Base-by-base conservation (phyloP, 2,797 vertebrate species). In the Mareca penelope region DNA sequence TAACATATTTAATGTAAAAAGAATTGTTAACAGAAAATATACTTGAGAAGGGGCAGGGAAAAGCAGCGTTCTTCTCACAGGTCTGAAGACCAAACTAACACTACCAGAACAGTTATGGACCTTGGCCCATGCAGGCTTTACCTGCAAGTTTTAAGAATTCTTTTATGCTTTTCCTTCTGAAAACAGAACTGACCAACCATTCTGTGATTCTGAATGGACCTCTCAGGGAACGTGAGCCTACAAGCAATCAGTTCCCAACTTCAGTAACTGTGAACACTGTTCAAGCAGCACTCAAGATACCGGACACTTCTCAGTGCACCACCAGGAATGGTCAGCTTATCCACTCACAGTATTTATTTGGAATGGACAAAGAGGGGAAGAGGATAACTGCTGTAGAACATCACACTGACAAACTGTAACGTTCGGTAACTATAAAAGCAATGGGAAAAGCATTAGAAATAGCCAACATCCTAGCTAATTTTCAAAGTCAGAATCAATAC, bases 231-330 rank as follows among this genome's bases (percentile, higher is more conserved):
- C 8, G 7, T 6, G 48, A 63, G 4, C 7, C 64, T 55, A 55
- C 21, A 40, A 72, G 75, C 14, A 63, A 78, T 55, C 37, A 59
- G 13, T 44, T 60, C 29, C 69, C 42, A 40, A 31, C 88, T 95
- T 23, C 79, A 42, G 15, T 50, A 82, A 59, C 24, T 33, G 21
- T 8, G 10, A 83, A 85, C 60, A 6, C 40, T 40, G 40, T 40
- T 40, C 40, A 40, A 89, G 15, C 46, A 44, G 15, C 17, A 81
- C 52, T 84, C 88, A 94, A 95, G 80, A 76, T 69, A 94, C 73
- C 18, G 64, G 39, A 48, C 2, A 7, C 11, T 17, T 52, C 69
- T 10, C 57, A n/a, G 86, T 61, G 85, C 15, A 75, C 56, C 33
- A 71, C 29, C 2, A 0, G 40, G 31, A 87, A 0, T 2, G 18